Base-by-base conservation (phyloP, 2,113 vertebrate genomes). In the Mungos mungo region DNA sequence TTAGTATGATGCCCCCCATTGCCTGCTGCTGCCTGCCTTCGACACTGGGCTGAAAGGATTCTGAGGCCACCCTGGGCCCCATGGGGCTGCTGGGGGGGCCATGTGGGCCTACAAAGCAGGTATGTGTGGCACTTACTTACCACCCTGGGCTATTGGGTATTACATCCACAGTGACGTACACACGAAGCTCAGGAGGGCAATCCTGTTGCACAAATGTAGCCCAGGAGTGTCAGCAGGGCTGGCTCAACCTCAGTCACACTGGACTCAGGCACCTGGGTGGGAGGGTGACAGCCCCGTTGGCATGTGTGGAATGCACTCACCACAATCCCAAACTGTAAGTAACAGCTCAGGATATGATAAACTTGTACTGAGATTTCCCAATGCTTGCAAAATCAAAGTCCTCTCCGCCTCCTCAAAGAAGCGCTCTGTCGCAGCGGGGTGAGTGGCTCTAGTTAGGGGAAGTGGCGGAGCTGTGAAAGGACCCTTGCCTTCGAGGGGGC, bases 401-500 rank as follows among this genome's bases (percentile, higher is more conserved):
- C 41, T 45, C n/a, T 77, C 81, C 88, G 63, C 33, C 5, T 68
- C 50, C 19, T 54, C 15, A 31, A 6, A 72, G 41, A 92, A 94
- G 16, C 6, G 10, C 41, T 6, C 1, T 35, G 84, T 88, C 63
- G 47, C 35, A 38, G 31, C 50, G 85, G 88, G 80, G 31, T 35
- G 47, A 0, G 45, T 54, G 41, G 63, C 27, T 1, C 29, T 71
- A 95, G 90, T 82, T 83, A 2, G 12, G 86, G 65, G 13, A 88
- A 71, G 29, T 12, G 93, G 83, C 21, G 66, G 95, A 97, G 86
- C 76, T 80, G 88, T 96, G 88, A 94, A 94, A 94, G 85, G 93
- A 94, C 74, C 88, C 45, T 38, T 72, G 94, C 86, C 90, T 94
- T 94, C 88, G 97, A 97, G 97, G 97, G 0, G 69, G 97, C 91